Conservation (phyloP, 1,140 invertebrate species). For the Chrysomallon squamiferum region DNA sequence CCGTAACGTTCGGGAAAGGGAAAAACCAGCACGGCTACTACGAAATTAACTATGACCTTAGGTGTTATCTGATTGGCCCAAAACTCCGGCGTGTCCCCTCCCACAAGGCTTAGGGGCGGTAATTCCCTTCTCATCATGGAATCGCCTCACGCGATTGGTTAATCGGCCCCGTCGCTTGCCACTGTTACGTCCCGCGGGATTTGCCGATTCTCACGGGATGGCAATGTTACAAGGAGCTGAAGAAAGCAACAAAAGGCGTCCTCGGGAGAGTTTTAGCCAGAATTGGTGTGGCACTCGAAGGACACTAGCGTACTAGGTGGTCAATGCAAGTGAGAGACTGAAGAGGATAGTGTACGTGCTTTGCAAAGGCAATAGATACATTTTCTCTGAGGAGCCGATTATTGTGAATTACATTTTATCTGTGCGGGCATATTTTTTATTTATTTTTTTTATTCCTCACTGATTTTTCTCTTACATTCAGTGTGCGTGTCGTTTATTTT, state of each 20-base stretch:
- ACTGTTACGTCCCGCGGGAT: conserved; percentile 38
- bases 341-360: not conserved
- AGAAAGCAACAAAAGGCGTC: conserved; percentile 59
- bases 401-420: conserved; percentile 9
- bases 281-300: conserved; percentile 24
- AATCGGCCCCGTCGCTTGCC: conserved; percentile 26
- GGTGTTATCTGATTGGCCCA: conserved; percentile 30
- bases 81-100: conserved; percentile 11
- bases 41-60: conserved; percentile 18
- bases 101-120: conserved; percentile 27
- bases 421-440: conserved; percentile 3
- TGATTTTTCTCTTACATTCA: too few species aligned
- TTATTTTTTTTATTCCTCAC: not conserved
- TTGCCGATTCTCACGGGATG: conserved; percentile 35
- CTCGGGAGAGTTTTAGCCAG: conserved; percentile 51
- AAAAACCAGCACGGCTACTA: conserved; percentile 17
- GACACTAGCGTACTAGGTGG: conserved; percentile 6
- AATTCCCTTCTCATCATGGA: conserved; percentile 20
- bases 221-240: conserved; percentile 45
- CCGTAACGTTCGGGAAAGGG: not conserved
- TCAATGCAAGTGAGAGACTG: conserved; percentile 9
- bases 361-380: not conserved
- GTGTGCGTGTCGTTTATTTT: too few species aligned
- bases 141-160: conserved; percentile 37
- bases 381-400: conserved; percentile 23